Evolutionary conservation across 2,797 vertebrate species (phyloP).

Genomic region (Intellagama lesueurii): DNA sequence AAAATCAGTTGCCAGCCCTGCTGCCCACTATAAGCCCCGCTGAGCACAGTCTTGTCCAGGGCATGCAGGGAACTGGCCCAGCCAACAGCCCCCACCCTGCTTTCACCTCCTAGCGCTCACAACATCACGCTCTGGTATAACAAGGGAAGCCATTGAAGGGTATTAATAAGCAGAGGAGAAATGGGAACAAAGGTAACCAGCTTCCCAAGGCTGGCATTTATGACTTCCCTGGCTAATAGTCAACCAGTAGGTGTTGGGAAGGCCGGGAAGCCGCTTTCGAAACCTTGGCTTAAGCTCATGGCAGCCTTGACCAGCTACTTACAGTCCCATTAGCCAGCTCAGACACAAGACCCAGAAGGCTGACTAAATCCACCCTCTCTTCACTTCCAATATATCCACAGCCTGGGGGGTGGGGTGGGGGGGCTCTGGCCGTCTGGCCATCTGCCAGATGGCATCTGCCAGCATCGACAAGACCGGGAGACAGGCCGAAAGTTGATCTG

Average conservation of each 20-base stretch:
- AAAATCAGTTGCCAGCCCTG: background rate
- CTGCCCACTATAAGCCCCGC: background rate
- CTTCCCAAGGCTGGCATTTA: background rate
- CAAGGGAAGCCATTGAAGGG: background rate
- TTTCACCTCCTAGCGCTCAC: background rate
- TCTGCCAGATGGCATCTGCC: background rate
- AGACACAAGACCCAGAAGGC: background rate
- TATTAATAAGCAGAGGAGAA: background rate
- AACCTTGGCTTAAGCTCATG: background rate
- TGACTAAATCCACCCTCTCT: background rate
- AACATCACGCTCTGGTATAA: background rate
- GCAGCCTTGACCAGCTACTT: background rate
- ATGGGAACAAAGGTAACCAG: background rate
- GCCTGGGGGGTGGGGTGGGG: too few relatives aligned
- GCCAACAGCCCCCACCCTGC: too few relatives aligned
- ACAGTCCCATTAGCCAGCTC: conserved; percentile 12
- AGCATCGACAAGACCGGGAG: background rate
- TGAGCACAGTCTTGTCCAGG: background rate
- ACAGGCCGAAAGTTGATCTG: background rate
- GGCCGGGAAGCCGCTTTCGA: too few relatives aligned
- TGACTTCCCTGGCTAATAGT: background rate
- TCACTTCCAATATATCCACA: background rate
- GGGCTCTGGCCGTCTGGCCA: background rate
- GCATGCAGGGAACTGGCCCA: background rate
- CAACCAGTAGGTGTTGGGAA: background rate